These are phyloP conservation scores for Amphipoea lucens DNA, from an alignment of 2,888 invertebrate species.

Conservation along the genomic window DNA sequence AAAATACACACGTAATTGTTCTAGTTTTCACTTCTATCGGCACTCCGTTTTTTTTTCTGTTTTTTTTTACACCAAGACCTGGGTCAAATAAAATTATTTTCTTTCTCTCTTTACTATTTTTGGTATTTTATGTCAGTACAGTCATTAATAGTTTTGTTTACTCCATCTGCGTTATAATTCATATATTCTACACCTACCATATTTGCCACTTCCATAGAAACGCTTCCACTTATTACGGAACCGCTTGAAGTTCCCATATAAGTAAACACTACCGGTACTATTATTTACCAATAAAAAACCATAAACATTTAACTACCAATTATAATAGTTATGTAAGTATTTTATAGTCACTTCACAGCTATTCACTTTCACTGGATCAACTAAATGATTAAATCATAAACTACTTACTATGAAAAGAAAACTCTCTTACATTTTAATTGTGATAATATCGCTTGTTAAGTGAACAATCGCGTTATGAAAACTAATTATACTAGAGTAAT, in stretches of 20 bases:
- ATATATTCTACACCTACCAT: neutral
- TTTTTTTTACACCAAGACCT: too few species aligned
- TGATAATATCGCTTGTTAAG: slow-evolving; percentile 46
- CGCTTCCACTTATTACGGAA: neutral
- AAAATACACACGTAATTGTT: too few species aligned
- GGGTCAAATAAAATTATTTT: too few species aligned
- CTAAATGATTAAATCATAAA: slow-evolving; percentile 31
- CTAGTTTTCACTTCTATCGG: too few species aligned
- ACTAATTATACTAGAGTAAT: slow-evolving; percentile 36
- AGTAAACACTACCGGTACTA: neutral
- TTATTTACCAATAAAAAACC: slow-evolving; percentile 6
- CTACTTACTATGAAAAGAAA: slow-evolving; percentile 38
- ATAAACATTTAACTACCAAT: slow-evolving; percentile 7
- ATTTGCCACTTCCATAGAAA: neutral
- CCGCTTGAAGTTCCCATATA: neutral
- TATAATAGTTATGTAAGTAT: neutral
- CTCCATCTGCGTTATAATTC: neutral
- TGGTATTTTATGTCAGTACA: too few species aligned
- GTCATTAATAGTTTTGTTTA: neutral
- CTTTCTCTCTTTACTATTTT: too few species aligned
- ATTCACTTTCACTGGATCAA: slow-evolving; percentile 51
- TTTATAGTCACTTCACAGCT: slow-evolving; percentile 30
- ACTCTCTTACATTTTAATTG: slow-evolving; percentile 36
- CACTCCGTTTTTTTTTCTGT: too few species aligned
- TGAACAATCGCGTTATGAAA: slow-evolving; percentile 37